Conservation (phyloP, 2,797 vertebrate genomes). For the Platyrinchus mystaceus region DNA sequence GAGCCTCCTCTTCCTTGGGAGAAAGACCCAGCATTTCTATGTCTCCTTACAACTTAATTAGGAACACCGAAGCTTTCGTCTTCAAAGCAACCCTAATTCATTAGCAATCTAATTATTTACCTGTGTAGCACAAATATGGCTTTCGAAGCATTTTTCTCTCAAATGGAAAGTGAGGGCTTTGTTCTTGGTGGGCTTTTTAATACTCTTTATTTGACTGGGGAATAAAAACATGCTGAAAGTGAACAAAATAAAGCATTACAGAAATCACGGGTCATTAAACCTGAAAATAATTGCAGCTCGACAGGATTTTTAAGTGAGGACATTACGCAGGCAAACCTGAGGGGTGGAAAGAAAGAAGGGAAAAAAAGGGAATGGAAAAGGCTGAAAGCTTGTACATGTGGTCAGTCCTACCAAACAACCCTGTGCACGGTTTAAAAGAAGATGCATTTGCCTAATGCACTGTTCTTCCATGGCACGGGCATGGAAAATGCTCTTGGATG, state of each 20-base stretch:
- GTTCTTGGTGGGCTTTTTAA: constrained; percentile 47
- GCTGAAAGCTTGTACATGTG: background rate
- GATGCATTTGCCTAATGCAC: background rate
- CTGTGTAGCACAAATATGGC: constrained; percentile 37
- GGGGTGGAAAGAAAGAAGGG: background rate
- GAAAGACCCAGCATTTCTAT: background rate
- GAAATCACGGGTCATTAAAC: constrained; percentile 54
- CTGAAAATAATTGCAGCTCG: constrained; percentile 21
- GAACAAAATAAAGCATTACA: constrained; percentile 43
- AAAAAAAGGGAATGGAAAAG: background rate
- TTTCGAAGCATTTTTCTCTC: constrained; percentile 56
- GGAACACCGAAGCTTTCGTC: background rate
- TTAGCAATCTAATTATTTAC: constrained; percentile 68
- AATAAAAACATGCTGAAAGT: constrained; percentile 61
- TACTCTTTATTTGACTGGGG: constrained; percentile 41
- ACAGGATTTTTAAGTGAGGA: constrained; percentile 1
- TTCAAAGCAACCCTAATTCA: constrained; percentile 49
- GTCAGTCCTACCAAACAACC: background rate
- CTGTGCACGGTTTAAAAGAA: background rate
- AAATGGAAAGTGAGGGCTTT: constrained; percentile 44
- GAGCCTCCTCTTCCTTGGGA: background rate
- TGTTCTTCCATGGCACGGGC: rapidly evolving
- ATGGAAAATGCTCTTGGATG: background rate
- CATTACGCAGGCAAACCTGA: background rate
- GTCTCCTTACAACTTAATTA: background rate